Evolutionary conservation across 2,797 vertebrate species (phyloP), one percentile per base, ranked within the genome.

Genomic region (Heteromormyrus szaboi): DNA sequence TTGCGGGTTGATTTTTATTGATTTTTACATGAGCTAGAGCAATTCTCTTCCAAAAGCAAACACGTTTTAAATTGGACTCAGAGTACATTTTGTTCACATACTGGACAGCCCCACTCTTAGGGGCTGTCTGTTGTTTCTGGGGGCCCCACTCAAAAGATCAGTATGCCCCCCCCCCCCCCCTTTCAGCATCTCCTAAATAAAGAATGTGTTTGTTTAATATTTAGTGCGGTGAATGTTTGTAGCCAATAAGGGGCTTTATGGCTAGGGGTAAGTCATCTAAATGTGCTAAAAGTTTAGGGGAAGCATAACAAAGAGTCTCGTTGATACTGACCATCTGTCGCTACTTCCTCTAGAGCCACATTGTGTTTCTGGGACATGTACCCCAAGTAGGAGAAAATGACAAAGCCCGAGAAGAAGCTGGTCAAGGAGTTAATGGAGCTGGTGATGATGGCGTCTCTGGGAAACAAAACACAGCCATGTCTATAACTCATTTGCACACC

Each of bases 381-480:
- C 4, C 97, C 97, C 88, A 98, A 95, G 93, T 98, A 98, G 87
- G 97, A 98, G 94, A 98, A 98, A 91, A 98, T 97, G 91, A 98
- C 97, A 25, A 98, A 98, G 59, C 97, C 97, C 0, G 97, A 98
- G 95, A 98, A 98, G 94, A 98, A 98, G 92, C 97, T 98, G 19
- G 97, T 98, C 91, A 98, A 93, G 33, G 97, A 98, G 93, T 98
- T 98, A 94, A 98, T 97, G 53, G 97, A 97, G 90, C 95, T 98
- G 93, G 97, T 98, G 91, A 98, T 97, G 91, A 98, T 96, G 25
- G 97, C 97, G 0, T 98, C 97, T 93, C 97, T 98, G 93, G n/a
- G 90, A 89, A 59, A 90, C 7, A 25, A 56, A 79, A 79, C 8
- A 76, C 3, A 83, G 12, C 53, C 12, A 41, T 12, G 68, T 53